Evolutionary conservation across 2,888 invertebrate genomes (phyloP).

Genomic region (Disparrhopalites patrizii): DNA sequence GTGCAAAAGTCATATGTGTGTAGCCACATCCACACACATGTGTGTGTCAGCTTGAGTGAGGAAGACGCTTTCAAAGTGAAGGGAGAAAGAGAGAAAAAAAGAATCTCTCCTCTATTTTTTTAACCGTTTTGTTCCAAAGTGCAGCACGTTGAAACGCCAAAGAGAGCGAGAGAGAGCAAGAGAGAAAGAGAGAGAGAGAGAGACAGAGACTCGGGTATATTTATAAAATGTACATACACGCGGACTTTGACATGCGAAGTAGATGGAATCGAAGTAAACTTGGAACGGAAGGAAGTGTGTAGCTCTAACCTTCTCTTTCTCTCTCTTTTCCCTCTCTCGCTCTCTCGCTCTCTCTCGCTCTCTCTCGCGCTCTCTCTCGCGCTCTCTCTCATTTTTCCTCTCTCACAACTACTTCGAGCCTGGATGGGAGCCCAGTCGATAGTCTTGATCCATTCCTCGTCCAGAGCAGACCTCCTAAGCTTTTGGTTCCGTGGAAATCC

Average conservation of each 20-base stretch:
- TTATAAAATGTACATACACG: background rate
- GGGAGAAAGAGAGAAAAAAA: background rate
- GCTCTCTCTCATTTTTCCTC: background rate
- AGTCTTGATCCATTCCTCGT: background rate
- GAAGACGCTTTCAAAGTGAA: background rate
- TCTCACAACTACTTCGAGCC: background rate
- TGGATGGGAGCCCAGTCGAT: background rate
- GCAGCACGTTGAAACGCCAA: background rate
- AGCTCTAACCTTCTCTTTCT: slow-evolving; percentile 1
- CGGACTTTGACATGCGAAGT: slow-evolving; percentile 33
- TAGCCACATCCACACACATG: too few relatives aligned
- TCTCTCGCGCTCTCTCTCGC: slow-evolving; percentile 1
- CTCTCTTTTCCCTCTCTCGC: slow-evolving; percentile 2
- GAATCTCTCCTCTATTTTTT: background rate
- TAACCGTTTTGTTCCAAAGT: background rate
- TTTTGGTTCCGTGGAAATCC: too few relatives aligned
- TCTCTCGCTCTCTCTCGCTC: background rate
- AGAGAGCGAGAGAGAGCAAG: too few relatives aligned
- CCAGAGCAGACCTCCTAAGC: too few relatives aligned
- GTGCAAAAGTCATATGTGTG: too few relatives aligned
- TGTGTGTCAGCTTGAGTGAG: background rate
- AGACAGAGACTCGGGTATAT: too few relatives aligned
- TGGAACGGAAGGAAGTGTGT: slow-evolving; percentile 30
- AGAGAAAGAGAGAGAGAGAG: background rate
- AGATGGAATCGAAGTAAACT: slow-evolving; percentile 33